Base-by-base conservation (phyloP, 2,113 vertebrate species). In the Pleuronectes platessa region DNA sequence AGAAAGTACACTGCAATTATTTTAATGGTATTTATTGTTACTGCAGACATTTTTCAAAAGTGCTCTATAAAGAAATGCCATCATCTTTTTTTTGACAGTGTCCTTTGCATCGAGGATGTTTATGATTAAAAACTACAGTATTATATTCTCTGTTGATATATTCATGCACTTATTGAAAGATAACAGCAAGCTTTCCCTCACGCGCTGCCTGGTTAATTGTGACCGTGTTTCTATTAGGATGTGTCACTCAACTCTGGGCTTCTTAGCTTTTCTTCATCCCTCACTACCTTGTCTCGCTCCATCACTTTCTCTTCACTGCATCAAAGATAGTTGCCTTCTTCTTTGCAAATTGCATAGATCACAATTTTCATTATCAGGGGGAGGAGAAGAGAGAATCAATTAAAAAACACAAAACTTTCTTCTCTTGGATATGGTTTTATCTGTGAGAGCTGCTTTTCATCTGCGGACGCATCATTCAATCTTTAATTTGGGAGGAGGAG, bases 401-500 rank as follows among this genome's bases (percentile, higher is more conserved):
- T 37, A 55, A 60, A 86, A 77, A 55, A 64, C 27, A 59, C 7
- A 7, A 7, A 31, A 31, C 49, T 42, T 62, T 70, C 26, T 54
- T 23, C 60, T 60, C 18, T 31, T 7, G 42, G 59, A 63, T 21
- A 20, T 10, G 3, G 47, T 71, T 13, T 63, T 40, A 79, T 74
- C 62, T 68, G 12, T 53, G 73, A 66, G 60, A 65, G 15, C 31
- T 31, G 24, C 45, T 70, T 83, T 76, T 63, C 51, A 74, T 31
- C 31, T 31, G 31, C 31, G 31, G 31, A 31, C 31, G 6, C 31
- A 31, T 61, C 64, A 54, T 42, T 81, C 69, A 63, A 62, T 76
- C 68, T 88, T 85, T 71, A 78, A 86, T 83, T 90, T 71, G 68
- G 35, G n/a, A 53, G 62, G 26, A 66, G 23, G 24, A 66, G 55